Conservation (phyloP, 2,113 vertebrate genomes). For the Boleophthalmus pectinirostris region DNA sequence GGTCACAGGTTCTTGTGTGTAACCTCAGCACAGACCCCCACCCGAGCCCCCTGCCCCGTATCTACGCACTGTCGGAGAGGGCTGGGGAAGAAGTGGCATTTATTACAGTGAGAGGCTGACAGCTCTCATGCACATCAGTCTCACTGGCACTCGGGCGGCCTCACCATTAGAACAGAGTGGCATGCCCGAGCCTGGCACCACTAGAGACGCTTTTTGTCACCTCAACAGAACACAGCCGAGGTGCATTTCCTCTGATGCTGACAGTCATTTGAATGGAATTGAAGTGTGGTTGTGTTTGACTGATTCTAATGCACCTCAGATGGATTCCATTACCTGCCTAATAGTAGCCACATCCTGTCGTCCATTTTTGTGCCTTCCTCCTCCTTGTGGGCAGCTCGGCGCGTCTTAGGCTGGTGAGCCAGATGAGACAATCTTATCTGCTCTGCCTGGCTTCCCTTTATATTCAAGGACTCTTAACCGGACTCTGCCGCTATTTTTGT, state of each 20-base stretch:
- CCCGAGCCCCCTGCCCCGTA: constrained; percentile 23
- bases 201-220: constrained; percentile 49
- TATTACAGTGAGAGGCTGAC: constrained; percentile 68
- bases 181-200: constrained; percentile 54
- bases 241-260: constrained; percentile 57
- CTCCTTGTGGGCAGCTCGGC: constrained; percentile 33
- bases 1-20: constrained; percentile 70
- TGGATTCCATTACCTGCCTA: constrained; percentile 68
- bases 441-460: constrained; percentile 59
- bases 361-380: constrained; percentile 22
- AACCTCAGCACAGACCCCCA: constrained; percentile 41
- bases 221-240: constrained; percentile 38
- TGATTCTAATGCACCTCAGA: constrained; percentile 71
- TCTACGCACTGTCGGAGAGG: constrained; percentile 57
- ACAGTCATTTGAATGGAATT: constrained; percentile 59
- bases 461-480: constrained; percentile 68
- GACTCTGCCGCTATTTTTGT: constrained; percentile 64
- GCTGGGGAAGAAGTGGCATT: constrained; percentile 49
- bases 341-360: constrained; percentile 69
- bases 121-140: constrained; percentile 71
- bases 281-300: constrained; percentile 66
- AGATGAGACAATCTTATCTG: constrained; percentile 71
- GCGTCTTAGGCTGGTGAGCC: constrained; percentile 59
- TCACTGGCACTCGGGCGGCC: constrained; percentile 61
- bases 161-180: constrained; percentile 68